These are phyloP conservation scores for Istiophorus platypterus DNA, from an alignment of 2,113 vertebrate genomes.

Conservation along the genomic window DNA sequence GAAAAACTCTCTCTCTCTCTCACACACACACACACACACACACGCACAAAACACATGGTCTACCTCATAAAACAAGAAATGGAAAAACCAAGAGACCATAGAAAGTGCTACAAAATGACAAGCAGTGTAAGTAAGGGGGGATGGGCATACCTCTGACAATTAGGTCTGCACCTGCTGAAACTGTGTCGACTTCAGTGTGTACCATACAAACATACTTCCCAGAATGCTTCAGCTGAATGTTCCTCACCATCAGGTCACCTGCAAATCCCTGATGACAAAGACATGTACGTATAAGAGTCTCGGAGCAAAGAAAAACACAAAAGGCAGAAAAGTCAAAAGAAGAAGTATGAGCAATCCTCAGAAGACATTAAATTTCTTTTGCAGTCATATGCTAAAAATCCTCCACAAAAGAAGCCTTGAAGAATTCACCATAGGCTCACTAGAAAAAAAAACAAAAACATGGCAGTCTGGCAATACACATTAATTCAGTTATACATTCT, in stretches of 20 bases:
- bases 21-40: not conserved
- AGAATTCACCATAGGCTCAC: not conserved
- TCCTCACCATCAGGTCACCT: conserved; percentile 93
- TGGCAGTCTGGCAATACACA: conserved; percentile 30
- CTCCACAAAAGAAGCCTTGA: conserved; percentile 18
- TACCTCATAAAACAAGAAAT: conserved; percentile 13
- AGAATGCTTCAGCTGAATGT: conserved; percentile 91
- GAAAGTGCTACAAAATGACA: conserved; percentile 25
- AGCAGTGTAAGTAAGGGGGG: conserved; percentile 10
- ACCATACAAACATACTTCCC: conserved; percentile 91
- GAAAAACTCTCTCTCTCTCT: too few relatives aligned
- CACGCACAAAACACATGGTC: not conserved
- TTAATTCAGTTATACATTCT: conserved; percentile 40
- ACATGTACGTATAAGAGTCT: not conserved
- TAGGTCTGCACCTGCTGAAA: conserved; percentile 88
- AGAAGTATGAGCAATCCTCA: conserved; percentile 16
- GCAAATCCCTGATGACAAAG: conserved; percentile 84
- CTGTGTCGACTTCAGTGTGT: conserved; percentile 89
- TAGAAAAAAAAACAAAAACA: not conserved
- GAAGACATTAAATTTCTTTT: conserved; percentile 18
- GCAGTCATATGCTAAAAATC: conserved; percentile 30
- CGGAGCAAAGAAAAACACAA: not conserved
- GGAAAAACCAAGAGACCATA: not conserved
- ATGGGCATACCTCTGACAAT: conserved; percentile 89
- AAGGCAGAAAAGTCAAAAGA: conserved; percentile 6